Base-by-base conservation (phyloP, 2,113 vertebrate genomes). In the Noctilio leporinus region DNA sequence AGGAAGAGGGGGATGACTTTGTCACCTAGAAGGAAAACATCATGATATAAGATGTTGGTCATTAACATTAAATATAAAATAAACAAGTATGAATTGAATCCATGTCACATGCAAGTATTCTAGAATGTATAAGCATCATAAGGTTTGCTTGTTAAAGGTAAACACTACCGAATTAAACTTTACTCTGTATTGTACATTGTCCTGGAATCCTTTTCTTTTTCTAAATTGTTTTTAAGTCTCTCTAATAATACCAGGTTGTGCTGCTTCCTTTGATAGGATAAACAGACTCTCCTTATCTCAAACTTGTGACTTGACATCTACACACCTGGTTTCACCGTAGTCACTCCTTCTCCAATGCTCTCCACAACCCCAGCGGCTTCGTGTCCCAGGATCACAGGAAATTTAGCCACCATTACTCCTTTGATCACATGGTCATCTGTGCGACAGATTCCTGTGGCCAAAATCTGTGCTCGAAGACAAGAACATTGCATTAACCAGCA, bases 391-490 rank as follows among this genome's bases (percentile, higher is more conserved):
- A 99, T 99, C 73, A 99, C 97, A 2, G 99, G 99, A 96, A 99
- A 99, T 64, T 98, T 97, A 98, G 97, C 0, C 95, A 97, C 77
- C 97, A 99, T 7, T 93, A 91, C 49, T 17, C 97, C 98, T n/a
- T 94, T 93, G 64, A 98, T 0, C 94, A 97, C 98, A 0, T 98
- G 97, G 38, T 99, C 98, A 80, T 99, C 99, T 1, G 99, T 98
- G 53, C 99, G 98, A 95, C 99, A 99, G 97, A 99, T 98, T 2
- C 99, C 99, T 4, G 99, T 99, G 35, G 99, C 99, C 70, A 98
- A 30, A 1, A 99, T 97, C 98, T 99, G 96, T 82, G 89, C 57
- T 94, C 69, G 89, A 70, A 95, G 22, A 80, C 1, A 67, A 43
- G 26, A 75, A 59, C 12, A 20, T 16, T 59, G 17, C 22, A 55